These are phyloP conservation scores for Thymallus thymallus DNA, from an alignment of 2,113 vertebrate genomes.

Conservation along the genomic window DNA sequence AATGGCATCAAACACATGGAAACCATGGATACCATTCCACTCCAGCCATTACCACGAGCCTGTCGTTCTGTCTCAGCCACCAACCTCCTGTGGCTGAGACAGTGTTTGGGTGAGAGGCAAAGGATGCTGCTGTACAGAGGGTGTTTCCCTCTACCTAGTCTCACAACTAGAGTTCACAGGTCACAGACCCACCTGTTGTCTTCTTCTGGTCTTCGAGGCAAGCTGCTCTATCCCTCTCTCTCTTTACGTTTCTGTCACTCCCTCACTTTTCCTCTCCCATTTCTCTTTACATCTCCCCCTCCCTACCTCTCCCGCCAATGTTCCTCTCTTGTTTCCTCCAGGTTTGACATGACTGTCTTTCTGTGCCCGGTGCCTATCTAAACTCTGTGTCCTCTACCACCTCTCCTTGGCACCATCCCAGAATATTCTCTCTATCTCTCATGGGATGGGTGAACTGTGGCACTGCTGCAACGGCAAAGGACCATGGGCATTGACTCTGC, in stretches of 20 bases:
- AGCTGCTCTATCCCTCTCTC: neutral
- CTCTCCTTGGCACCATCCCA: constrained; percentile 42
- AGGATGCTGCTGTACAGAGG: neutral
- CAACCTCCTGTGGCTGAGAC: neutral
- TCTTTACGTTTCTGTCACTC: neutral
- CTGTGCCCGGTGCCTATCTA: constrained; percentile 8
- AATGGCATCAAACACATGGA: too few relatives aligned
- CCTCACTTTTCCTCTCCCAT: neutral
- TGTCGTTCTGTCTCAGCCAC: too few relatives aligned
- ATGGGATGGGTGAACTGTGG: neutral
- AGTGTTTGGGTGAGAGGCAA: neutral
- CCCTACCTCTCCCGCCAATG: neutral
- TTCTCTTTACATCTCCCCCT: neutral
- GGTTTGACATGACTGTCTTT: neutral
- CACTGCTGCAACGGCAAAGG: neutral
- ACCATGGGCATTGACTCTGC: neutral
- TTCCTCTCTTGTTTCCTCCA: constrained; percentile 1
- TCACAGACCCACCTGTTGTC: constrained; percentile 42
- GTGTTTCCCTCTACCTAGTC: neutral
- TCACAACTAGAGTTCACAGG: constrained; percentile 1
- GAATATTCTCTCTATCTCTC: neutral
- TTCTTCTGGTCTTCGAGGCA: constrained; percentile 28
- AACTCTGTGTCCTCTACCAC: constrained; percentile 43
- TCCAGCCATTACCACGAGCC: neutral
- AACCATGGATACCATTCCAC: too few relatives aligned